Evolutionary conservation across 1,140 invertebrate genomes (phyloP).

Genomic region (Drosophila funebris): DNA sequence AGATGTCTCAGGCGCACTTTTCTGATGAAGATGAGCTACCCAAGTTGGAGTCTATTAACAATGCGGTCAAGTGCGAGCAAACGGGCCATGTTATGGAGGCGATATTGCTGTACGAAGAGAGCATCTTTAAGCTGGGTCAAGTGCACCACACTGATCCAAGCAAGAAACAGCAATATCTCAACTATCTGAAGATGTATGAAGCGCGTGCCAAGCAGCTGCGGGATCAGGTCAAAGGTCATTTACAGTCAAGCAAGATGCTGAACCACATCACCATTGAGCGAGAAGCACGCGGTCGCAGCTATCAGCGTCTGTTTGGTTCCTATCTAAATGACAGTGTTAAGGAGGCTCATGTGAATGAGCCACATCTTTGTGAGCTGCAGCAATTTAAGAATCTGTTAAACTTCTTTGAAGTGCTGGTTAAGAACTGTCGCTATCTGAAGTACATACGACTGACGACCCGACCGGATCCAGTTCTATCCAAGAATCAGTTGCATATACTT

Average conservation of each 20-base stretch:
- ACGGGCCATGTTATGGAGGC: constrained; percentile 72
- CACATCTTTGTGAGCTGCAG: constrained; percentile 52
- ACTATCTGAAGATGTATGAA: constrained; percentile 65
- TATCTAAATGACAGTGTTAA: constrained; percentile 65
- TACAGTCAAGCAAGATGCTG: constrained; percentile 59
- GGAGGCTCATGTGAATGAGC: constrained; percentile 71
- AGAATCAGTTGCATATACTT: constrained; percentile 52
- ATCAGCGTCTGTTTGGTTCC: constrained; percentile 66
- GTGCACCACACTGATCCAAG: constrained; percentile 46
- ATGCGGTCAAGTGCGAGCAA: constrained; percentile 66
- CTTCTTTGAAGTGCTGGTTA: constrained; percentile 68
- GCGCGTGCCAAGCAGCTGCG: constrained; percentile 52
- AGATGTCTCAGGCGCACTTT: constrained; percentile 47
- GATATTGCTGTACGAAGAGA: constrained; percentile 69
- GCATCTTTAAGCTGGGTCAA: constrained; percentile 59
- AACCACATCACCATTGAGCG: constrained; percentile 61
- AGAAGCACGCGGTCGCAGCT: constrained; percentile 61
- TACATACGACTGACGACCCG: constrained; percentile 66
- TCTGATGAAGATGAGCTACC: constrained; percentile 46
- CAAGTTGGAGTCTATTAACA: constrained; percentile 52
- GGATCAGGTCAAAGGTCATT: constrained; percentile 66
- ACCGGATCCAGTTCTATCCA: constrained; percentile 43
- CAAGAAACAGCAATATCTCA: constrained; percentile 46
- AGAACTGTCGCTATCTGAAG: constrained; percentile 72
- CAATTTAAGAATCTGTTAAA: constrained; percentile 66